Evolutionary conservation across 2,113 vertebrate species (phyloP), one percentile per base, ranked within the genome.

Genomic region (Labrus mixtus): DNA sequence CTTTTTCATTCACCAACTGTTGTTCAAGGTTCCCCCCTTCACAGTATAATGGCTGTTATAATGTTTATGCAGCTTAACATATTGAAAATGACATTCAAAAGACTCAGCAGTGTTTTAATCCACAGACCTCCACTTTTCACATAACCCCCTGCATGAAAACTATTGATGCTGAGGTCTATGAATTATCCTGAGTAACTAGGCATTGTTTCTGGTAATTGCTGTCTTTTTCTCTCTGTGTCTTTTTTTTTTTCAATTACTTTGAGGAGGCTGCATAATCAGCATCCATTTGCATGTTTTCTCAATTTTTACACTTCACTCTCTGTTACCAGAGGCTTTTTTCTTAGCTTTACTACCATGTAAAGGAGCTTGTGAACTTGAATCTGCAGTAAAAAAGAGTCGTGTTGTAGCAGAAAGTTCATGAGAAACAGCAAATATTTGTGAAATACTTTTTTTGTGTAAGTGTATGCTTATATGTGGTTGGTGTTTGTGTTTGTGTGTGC

Each of bases 201-300:
- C 77, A 83, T 90, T 87, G 81, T 84, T 89, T 90, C 65, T 81
- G 37, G 74, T 87, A 87, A 89, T 90, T 89, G 57, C 59, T 68
- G 22, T 65, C 33, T 20, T 63, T 55, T 20, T 1, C 8, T 1
- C 22, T 55, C 65, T 43, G 16, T 46, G 9, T 19, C 20, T 51
- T 13, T 8, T 51, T 51, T 15, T 60, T 51, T 76, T 82, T 55
- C 56, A 81, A 79, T 86, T 87, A 77, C 71, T 86, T 53, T 77
- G 56, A 85, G 36, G 64, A 20, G 48, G 72, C 63, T 86, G 81
- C 79, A 79, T 64, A 79, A 88, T 90, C 79, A 89, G 81, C 69
- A 78, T 69, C 79, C 25, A 84, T 89, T 87, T 85, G 48, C 68
- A 67, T 85, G 79, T 73, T 74, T 73, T 76, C 39, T 48, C 51